phyloP scores from a whole-genome alignment of 2,797 vertebrate species.

The Pyrocephalus nanus region DNA sequence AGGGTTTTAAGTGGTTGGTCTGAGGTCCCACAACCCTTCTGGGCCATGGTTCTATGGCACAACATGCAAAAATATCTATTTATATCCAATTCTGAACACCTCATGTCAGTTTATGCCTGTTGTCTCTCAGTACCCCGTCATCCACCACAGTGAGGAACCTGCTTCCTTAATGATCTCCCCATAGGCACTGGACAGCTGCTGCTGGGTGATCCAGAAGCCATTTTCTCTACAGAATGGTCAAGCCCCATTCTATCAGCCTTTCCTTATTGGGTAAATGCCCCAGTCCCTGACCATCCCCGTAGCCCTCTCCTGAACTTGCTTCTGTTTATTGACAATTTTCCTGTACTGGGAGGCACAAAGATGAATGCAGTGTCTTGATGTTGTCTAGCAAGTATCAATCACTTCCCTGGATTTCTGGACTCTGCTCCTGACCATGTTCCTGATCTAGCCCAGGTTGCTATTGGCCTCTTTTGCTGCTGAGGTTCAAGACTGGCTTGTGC shows the following conservation, averaged over 20 bases:
- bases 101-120: neutral
- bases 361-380: neutral
- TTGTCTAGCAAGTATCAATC: neutral
- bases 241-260: neutral
- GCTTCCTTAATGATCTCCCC: neutral
- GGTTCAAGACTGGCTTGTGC: neutral
- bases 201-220: neutral
- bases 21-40: neutral
- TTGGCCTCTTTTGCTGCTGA: neutral
- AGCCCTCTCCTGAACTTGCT: neutral
- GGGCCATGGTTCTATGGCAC: neutral
- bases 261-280: neutral
- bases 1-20: neutral
- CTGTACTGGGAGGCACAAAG: neutral
- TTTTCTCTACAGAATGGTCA: neutral
- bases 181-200: neutral
- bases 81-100: neutral
- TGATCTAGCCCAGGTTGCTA: neutral
- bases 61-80: neutral
- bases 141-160: neutral
- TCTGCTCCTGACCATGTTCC: neutral
- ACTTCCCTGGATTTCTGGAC: neutral
- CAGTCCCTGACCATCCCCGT: neutral
- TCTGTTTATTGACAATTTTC: neutral
- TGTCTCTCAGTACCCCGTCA: neutral